Evolutionary conservation across 2,113 vertebrate species (phyloP).

Genomic region (Podarcis cretensis): DNA sequence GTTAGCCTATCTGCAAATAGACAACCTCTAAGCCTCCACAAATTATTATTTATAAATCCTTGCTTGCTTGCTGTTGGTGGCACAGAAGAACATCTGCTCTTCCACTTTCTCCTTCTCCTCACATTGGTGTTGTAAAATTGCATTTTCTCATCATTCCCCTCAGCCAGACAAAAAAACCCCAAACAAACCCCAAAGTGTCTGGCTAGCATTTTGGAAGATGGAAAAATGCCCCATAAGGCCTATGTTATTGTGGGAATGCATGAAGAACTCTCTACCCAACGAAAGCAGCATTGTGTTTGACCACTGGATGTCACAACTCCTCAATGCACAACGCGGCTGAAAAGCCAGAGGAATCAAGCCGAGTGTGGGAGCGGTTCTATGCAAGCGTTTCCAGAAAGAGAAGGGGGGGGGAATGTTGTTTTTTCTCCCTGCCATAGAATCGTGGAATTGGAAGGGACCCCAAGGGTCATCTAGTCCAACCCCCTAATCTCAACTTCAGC

Average conservation of each 20-base stretch:
- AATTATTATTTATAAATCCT: background rate
- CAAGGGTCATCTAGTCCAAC: no score
- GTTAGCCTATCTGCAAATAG: no score
- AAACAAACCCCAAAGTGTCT: background rate
- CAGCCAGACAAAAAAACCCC: accelerated
- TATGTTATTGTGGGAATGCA: slow-evolving; percentile 44
- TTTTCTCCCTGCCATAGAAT: background rate
- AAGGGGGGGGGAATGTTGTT: no score
- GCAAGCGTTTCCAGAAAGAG: slow-evolving; percentile 25
- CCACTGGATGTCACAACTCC: slow-evolving; percentile 71
- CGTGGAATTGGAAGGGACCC: no score
- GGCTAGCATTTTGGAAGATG: slow-evolving; percentile 28
- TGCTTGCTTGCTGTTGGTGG: background rate
- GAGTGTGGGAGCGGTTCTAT: slow-evolving; percentile 31
- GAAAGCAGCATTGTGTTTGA: slow-evolving; percentile 57
- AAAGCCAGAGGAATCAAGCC: background rate
- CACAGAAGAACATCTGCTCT: background rate
- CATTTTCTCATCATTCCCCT: accelerated
- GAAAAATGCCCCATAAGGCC: slow-evolving; percentile 36
- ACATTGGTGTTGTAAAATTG: accelerated
- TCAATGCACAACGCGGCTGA: slow-evolving; percentile 40
- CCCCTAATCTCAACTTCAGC: no score
- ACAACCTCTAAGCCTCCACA: background rate
- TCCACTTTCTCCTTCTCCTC: background rate
- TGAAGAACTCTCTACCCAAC: slow-evolving; percentile 24